A percentile compares a stretch with the other conserved stretches of the same genome.
These are phyloP conservation scores for Axis porcinus DNA, from an alignment of 2,113 vertebrate species.

Conservation along the genomic window DNA sequence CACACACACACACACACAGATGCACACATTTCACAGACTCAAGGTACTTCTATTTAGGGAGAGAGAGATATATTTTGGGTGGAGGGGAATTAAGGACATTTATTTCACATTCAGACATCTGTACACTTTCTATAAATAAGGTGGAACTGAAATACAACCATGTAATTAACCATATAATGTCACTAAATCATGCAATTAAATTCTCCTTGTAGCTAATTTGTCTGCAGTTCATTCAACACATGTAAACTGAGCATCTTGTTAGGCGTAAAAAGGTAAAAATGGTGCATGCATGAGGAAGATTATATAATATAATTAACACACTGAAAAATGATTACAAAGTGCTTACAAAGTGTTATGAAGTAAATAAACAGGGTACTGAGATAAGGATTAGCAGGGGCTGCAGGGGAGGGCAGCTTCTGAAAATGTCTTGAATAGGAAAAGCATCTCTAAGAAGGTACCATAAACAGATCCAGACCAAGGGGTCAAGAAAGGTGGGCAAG, in stretches of 20 bases:
- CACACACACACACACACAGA: not conserved
- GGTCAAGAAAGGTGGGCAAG: not conserved
- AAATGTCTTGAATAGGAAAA: not conserved
- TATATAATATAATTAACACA: not conserved
- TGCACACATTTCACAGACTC: not conserved
- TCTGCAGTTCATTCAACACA: not conserved
- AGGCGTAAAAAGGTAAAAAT: not conserved
- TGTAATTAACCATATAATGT: not conserved
- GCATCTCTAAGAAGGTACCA: not conserved
- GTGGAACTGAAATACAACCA: constrained; percentile 59
- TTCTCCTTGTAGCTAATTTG: not conserved
- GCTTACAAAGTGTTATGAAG: not conserved
- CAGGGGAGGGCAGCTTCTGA: not conserved
- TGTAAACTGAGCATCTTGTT: not conserved
- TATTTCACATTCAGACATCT: constrained; percentile 85
- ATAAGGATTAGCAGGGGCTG: not conserved
- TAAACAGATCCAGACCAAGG: not conserved
- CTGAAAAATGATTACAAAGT: not conserved
- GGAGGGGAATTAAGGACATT: constrained; percentile 59
- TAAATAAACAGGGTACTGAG: not conserved
- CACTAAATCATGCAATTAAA: not conserved
- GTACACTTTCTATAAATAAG: constrained; percentile 87
- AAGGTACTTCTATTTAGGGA: not conserved
- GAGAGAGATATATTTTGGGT: not conserved
- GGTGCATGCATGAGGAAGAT: not conserved